Evolutionary conservation across 2,113 vertebrate species (phyloP).

Genomic region (Rattus rattus): DNA sequence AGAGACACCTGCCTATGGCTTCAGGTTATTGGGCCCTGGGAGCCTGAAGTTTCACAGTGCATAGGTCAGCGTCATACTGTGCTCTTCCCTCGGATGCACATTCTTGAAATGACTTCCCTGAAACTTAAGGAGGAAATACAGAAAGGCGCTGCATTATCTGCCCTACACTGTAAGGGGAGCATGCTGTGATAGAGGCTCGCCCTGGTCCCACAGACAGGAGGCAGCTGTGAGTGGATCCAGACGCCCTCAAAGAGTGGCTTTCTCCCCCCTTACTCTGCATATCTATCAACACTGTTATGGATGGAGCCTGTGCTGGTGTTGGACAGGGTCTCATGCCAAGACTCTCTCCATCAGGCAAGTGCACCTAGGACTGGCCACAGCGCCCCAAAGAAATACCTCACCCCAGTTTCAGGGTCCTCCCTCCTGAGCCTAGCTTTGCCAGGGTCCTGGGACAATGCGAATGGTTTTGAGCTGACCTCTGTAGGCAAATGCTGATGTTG

Average conservation of each 20-base stretch:
- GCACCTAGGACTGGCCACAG: neutral
- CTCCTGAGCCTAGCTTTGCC: neutral
- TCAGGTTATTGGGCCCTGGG: slow-evolving; percentile 38
- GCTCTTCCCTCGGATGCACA: slow-evolving; percentile 32
- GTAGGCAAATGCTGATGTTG: neutral
- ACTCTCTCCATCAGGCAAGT: neutral
- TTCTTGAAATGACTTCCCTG: slow-evolving; percentile 56
- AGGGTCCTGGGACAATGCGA: neutral
- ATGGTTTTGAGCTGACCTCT: slow-evolving; percentile 1
- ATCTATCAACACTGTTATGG: neutral
- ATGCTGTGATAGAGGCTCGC: neutral
- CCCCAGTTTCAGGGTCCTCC: neutral
- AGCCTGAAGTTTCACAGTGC: neutral
- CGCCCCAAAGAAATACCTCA: slow-evolving; percentile 27
- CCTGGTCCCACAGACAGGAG: neutral
- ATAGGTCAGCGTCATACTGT: slow-evolving; percentile 67
- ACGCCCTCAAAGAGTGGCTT: neutral
- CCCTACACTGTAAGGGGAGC: neutral
- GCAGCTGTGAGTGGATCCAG: neutral
- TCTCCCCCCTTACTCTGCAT: neutral
- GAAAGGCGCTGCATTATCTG: neutral
- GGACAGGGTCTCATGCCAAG: neutral
- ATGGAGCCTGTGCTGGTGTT: neutral
- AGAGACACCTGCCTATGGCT: slow-evolving; percentile 35
- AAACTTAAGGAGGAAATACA: slow-evolving; percentile 45